Percentiles rank a stretch among this genome's conserved stretches.
phyloP scores from a whole-genome alignment of 2,113 vertebrate genomes.

The Myotis yumanensis region DNA sequence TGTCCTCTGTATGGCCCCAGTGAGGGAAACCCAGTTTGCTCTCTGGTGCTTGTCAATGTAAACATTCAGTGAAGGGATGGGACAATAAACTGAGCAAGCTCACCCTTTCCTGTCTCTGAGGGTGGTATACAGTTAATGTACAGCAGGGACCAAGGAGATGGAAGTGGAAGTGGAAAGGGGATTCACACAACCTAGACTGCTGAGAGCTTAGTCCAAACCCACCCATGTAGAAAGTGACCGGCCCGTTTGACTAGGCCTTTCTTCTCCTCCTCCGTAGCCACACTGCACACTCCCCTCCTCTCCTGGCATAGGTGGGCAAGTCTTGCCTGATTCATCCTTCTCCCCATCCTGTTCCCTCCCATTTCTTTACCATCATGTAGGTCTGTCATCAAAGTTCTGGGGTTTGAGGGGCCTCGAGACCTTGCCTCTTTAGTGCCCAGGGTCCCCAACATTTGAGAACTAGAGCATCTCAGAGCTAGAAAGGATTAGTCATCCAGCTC shows the following conservation, averaged over 20 bases:
- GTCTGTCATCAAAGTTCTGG: background rate
- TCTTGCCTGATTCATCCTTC: background rate
- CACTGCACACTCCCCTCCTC: no score
- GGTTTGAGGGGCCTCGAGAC: background rate
- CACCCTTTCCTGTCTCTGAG: background rate
- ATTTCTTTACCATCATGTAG: background rate
- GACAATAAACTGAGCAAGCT: constrained; percentile 19
- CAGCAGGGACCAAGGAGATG: background rate
- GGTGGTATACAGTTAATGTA: background rate
- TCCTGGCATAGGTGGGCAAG: background rate
- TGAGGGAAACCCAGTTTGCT: background rate
- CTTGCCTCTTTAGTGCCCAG: background rate
- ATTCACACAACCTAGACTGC: background rate
- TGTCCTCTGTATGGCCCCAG: background rate
- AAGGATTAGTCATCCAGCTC: background rate
- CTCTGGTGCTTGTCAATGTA: background rate
- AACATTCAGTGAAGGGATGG: background rate
- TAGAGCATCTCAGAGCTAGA: background rate
- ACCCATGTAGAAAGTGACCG: background rate
- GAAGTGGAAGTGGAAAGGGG: background rate
- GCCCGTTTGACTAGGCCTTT: background rate
- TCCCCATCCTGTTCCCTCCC: background rate
- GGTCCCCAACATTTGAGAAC: background rate
- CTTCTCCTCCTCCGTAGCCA: background rate
- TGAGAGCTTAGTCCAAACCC: background rate